Conservation (phyloP, 2,888 invertebrate species). For the Acronicta psi region DNA sequence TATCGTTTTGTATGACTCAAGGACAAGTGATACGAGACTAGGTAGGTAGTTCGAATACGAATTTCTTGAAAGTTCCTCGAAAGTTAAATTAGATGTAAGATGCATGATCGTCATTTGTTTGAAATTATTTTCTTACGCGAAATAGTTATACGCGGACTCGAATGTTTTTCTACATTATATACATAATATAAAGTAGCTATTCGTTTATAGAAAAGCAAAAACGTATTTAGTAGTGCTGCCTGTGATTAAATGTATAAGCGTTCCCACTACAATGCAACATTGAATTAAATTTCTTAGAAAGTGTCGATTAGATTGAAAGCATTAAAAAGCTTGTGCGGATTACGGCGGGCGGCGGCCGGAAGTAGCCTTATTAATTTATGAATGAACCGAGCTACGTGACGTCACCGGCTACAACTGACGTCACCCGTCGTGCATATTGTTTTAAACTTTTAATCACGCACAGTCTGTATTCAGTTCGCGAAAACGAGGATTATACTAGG, state of each 20-base stretch:
- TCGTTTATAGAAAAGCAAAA: not conserved
- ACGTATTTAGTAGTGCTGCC: not conserved
- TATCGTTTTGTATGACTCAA: constrained; percentile 23
- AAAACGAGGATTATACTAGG: constrained; percentile 44
- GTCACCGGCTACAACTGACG: constrained; percentile 68
- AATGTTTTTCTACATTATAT: no score
- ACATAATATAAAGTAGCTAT: no score
- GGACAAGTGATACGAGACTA: constrained; percentile 2
- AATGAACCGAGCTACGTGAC: constrained; percentile 76
- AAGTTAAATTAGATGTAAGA: not conserved
- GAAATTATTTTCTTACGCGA: no score
- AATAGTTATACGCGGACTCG: no score
- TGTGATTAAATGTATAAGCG: constrained; percentile 6
- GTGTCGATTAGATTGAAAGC: constrained; percentile 44
- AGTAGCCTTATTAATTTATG: constrained; percentile 79
- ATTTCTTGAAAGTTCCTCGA: constrained; percentile 5
- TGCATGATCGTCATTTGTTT: no score
- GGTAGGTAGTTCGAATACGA: no score
- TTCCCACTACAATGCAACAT: not conserved
- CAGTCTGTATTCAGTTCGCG: constrained; percentile 40
- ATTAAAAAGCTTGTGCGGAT: constrained; percentile 63
- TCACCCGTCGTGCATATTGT: constrained; percentile 57
- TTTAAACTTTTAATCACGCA: constrained; percentile 15
- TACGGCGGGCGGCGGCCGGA: constrained; percentile 72
- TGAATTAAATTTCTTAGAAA: constrained; percentile 49